Conservation (phyloP, 1,140 invertebrate genomes). For the Anthonomus grandis region DNA sequence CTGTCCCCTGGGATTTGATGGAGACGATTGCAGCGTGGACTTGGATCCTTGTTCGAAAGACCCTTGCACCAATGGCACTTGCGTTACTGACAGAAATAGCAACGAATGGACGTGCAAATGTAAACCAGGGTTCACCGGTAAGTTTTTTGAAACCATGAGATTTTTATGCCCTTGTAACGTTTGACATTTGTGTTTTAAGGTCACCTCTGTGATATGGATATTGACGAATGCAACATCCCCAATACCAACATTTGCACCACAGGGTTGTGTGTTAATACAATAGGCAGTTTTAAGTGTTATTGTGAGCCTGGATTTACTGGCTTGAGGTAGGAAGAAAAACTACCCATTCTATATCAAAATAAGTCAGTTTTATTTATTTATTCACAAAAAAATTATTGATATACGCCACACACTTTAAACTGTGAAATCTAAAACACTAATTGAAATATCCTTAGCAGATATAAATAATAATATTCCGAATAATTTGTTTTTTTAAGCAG, state of each 20-base stretch:
- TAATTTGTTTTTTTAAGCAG: no score
- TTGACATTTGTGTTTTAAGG: slow-evolving; percentile 21
- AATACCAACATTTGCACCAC: slow-evolving; percentile 66
- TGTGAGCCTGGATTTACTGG: slow-evolving; percentile 83
- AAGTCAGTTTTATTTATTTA: no score
- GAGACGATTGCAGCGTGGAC: slow-evolving; percentile 64
- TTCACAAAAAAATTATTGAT: no score
- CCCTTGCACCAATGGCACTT: slow-evolving; percentile 69
- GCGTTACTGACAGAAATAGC: slow-evolving; percentile 49
- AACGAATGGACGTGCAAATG: slow-evolving; percentile 63
- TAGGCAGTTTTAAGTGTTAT: slow-evolving; percentile 79
- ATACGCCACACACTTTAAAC: no score
- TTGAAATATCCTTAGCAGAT: background rate
- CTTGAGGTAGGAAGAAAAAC: slow-evolving; percentile 52
- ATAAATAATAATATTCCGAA: no score
- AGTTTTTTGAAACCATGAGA: slow-evolving; percentile 23
- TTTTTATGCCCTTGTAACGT: background rate
- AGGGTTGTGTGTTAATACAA: slow-evolving; percentile 77
- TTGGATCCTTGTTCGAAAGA: slow-evolving; percentile 64
- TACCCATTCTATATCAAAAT: no score
- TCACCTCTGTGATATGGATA: slow-evolving; percentile 52
- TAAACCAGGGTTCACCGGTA: slow-evolving; percentile 70
- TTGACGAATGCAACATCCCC: slow-evolving; percentile 72
- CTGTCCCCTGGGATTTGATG: slow-evolving; percentile 64
- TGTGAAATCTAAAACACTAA: no score